A percentile compares a stretch with the other conserved stretches of the same genome.
phyloP scores from a whole-genome alignment of 53 echinoderm and acorn worm genomes.

The Patiria pectinifera region DNA sequence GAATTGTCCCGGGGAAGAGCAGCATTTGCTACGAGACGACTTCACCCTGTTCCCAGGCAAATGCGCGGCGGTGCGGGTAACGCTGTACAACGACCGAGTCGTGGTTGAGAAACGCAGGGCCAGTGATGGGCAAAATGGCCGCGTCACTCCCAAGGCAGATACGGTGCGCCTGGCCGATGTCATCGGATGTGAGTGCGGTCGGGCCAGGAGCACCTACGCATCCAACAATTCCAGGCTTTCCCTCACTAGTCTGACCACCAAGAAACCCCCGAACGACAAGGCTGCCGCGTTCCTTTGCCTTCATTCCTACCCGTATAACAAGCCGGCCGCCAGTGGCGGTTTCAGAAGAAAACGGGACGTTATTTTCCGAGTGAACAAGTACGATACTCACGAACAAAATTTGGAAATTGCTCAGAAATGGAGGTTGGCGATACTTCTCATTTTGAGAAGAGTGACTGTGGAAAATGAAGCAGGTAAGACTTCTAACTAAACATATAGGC shows the following conservation, averaged over 20 bases:
- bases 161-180: conserved; percentile 40
- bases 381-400: conserved; percentile 65
- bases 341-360: conserved; percentile 55
- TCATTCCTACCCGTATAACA: conserved; percentile 55
- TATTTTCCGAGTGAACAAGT: conserved; percentile 52
- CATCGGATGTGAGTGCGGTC: conserved; percentile 60
- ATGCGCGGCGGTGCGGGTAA: conserved; percentile 18
- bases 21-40: conserved; percentile 58
- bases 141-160: neutral
- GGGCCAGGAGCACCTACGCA: neutral
- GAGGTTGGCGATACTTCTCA: conserved; percentile 65
- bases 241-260: conserved; percentile 18
- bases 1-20: conserved; percentile 4
- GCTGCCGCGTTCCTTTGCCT: conserved; percentile 60
- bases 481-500: neutral
- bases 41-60: conserved; percentile 66
- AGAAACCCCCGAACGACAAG: conserved; percentile 15
- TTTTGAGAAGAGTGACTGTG: conserved; percentile 46
- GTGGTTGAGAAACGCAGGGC: conserved; percentile 23
- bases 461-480: conserved; percentile 42
- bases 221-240: conserved; percentile 32
- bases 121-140: neutral
- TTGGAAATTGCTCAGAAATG: conserved; percentile 67
- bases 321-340: conserved; percentile 39
- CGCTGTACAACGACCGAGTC: conserved; percentile 37